Evolutionary conservation across 1,140 invertebrate genomes (phyloP), one percentile per base, ranked within the genome.

Genomic region (Caenorhabditis briggsae): DNA sequence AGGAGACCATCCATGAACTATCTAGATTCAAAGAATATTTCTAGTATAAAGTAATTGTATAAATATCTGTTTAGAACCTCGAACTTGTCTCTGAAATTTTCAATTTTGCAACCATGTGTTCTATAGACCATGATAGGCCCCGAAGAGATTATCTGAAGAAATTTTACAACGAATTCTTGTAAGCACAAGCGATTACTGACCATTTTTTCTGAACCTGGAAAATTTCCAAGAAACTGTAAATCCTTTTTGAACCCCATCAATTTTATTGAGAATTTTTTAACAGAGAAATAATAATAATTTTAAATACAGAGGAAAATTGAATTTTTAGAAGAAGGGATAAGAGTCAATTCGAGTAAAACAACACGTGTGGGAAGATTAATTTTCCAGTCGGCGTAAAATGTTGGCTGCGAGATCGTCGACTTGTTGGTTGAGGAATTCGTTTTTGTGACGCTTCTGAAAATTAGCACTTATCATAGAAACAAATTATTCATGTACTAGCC

Each of bases 151-250:
- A 78, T 78, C 70, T 78, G 70, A 9, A 5, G 23, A 61, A 78
- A 20, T 50, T 50, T 23, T 23, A 50, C 0, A 50, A 2, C 12
- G 11, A 50, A 9, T 18, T 3, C 16, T n/a, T 20, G 6, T 48
- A 6, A 14, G 33, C 33, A 23, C 70, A 78, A 50, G 33, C 3
- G 33, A 33, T 33, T 33, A 33, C 33, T 33, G 33, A 78, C 70
- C 70, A 78, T 50, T 50, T 78, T 78, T 23, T 78, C 70, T 18
- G 70, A 78, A 78, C 53, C 46, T 23, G 70, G 70, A 41, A 78
- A 20, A 53, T 78, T 78, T 20, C n/a, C 46, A 53, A 78, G 14
- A 43, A 50, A 78, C 53, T 78, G 18, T 6, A 53, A 33, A 78
- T 78, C 70, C 1, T 50, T 50, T 53, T 78, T 78, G 70, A 78